phyloP scores from a whole-genome alignment of 2,888 invertebrate genomes.

The Coelogynopora nodosa region DNA sequence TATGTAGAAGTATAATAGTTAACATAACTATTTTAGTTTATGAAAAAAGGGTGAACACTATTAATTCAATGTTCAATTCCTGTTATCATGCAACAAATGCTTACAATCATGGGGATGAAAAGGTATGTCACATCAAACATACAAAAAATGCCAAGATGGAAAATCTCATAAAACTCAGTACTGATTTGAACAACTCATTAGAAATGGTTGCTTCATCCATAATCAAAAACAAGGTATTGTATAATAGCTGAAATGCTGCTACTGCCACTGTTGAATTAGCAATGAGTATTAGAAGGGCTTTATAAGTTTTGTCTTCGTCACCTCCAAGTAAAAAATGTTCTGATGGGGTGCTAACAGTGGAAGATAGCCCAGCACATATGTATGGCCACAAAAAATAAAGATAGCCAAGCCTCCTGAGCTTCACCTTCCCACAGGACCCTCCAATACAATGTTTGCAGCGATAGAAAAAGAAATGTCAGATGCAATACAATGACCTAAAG shows the following conservation, averaged over 20 bases:
- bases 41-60: too few species aligned
- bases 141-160: not conserved
- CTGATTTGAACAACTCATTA: not conserved
- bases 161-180: not conserved
- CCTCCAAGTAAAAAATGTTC: not conserved
- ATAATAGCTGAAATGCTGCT: not conserved
- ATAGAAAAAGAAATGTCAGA: too few species aligned
- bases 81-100: not conserved
- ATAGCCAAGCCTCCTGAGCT: too few species aligned
- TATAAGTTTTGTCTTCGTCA: not conserved
- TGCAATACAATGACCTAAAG: too few species aligned
- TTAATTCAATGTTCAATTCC: not conserved
- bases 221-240: not conserved
- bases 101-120: not conserved
- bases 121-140: not conserved
- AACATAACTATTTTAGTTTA: too few species aligned
- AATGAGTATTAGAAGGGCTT: not conserved
- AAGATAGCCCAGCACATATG: not conserved
- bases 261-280: not conserved
- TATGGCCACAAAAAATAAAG: not conserved
- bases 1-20: too few species aligned
- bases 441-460: too few species aligned
- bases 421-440: too few species aligned
- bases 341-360: not conserved
- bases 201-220: not conserved